Conservation (phyloP, 2,797 vertebrate genomes). For the Serranus cabrilla region DNA sequence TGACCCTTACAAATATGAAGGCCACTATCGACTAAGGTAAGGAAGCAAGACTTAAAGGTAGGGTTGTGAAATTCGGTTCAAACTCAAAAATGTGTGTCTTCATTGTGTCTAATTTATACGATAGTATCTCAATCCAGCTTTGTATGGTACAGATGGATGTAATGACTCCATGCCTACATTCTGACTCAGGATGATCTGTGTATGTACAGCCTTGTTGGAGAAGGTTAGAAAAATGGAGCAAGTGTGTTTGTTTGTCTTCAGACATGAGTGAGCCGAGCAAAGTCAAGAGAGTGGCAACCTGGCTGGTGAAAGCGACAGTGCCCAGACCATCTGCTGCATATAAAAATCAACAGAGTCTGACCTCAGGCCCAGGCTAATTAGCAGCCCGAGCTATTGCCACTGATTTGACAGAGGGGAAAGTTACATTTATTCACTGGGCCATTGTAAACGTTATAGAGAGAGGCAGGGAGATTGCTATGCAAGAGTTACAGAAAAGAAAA, state of each 20-base stretch:
- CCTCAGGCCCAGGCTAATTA: constrained; percentile 71
- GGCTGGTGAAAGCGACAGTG: constrained; percentile 47
- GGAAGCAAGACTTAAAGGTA: constrained; percentile 4
- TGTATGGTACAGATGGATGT: background rate
- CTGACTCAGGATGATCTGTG: background rate
- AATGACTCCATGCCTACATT: background rate
- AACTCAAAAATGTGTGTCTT: constrained; percentile 1
- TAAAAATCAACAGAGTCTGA: constrained; percentile 61
- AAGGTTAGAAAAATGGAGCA: background rate
- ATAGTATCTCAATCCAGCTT: background rate
- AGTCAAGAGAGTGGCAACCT: background rate
- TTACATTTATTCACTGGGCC: constrained; percentile 15
- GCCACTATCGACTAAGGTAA: constrained; percentile 89
- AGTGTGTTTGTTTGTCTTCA: constrained; percentile 1
- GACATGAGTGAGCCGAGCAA: constrained; percentile 5
- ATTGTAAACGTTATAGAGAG: constrained; percentile 10
- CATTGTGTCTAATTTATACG: background rate
- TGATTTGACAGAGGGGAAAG: constrained; percentile 53
- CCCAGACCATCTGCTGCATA: constrained; percentile 71
- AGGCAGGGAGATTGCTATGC: background rate
- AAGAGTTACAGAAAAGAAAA: background rate
- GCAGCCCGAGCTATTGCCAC: constrained; percentile 58
- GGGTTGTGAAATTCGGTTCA: background rate
- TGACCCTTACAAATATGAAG: constrained; percentile 88
- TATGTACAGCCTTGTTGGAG: background rate